These are phyloP conservation scores for zebrafish (Danio rerio) DNA, from an alignment of 2,113 vertebrate species.

Conservation along the genomic window GRCz12tu NC_133177.1:31717501-31718000, in stretches of 20 bases:
- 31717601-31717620: conserved; percentile 13
- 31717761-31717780: conserved; percentile 28
- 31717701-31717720: conserved; percentile 19
- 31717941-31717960: not conserved
- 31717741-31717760: conserved; percentile 36
- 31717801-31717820: not conserved
- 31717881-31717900: not conserved
- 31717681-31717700: conserved; percentile 53
- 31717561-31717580: conserved; percentile 37
- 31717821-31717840: conserved; percentile 8
- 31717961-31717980: not conserved
- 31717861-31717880: conserved; percentile 2
- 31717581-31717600: conserved; percentile 18
- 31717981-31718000: not conserved
- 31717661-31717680: conserved; percentile 44
- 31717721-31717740: conserved; percentile 47
- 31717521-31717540: conserved; percentile 30
- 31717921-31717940: too few species aligned
- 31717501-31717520: conserved; percentile 44
- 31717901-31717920: not conserved
- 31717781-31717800: conserved; percentile 5
- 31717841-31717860: not conserved
- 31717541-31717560: conserved; percentile 39
- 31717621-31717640: conserved; percentile 39
- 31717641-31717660: conserved; percentile 56